Conservation (phyloP, 2,113 vertebrate genomes). For the Campylorhamphus procurvoides region DNA sequence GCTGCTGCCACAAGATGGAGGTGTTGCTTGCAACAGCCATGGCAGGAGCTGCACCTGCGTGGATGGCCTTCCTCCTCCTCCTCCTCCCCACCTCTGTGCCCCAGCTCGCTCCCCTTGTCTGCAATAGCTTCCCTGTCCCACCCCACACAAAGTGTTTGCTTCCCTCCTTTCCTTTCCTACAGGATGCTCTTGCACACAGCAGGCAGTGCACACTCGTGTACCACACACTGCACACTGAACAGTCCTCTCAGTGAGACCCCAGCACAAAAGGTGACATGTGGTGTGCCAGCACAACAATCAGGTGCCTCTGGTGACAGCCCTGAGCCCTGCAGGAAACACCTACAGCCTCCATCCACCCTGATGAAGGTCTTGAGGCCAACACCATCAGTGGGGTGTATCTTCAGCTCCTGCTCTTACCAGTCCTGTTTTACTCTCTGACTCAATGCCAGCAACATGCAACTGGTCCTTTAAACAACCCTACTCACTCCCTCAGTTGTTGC, state of each 20-base stretch:
- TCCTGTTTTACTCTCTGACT: not conserved
- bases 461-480: not conserved
- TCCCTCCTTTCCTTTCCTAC: not conserved
- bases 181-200: not conserved
- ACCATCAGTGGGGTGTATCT: not conserved
- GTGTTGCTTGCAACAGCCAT: not conserved
- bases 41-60: not conserved
- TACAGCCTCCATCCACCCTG: not conserved
- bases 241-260: too few relatives aligned
- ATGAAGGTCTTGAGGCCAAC: not conserved
- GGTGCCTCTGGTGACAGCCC: not conserved
- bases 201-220: not conserved
- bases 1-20: constrained; percentile 31
- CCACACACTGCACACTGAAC: not conserved
- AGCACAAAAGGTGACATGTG: not conserved
- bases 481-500: accelerated
- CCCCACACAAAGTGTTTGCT: not conserved
- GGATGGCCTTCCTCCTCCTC: not conserved
- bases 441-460: accelerated
- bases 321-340: not conserved
- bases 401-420: not conserved
- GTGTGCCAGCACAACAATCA: accelerated
- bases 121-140: not conserved
- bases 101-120: not conserved
- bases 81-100: not conserved